Evolutionary conservation across 1,140 invertebrate genomes (phyloP).

Genomic region (Agraylea sexmaculata): DNA sequence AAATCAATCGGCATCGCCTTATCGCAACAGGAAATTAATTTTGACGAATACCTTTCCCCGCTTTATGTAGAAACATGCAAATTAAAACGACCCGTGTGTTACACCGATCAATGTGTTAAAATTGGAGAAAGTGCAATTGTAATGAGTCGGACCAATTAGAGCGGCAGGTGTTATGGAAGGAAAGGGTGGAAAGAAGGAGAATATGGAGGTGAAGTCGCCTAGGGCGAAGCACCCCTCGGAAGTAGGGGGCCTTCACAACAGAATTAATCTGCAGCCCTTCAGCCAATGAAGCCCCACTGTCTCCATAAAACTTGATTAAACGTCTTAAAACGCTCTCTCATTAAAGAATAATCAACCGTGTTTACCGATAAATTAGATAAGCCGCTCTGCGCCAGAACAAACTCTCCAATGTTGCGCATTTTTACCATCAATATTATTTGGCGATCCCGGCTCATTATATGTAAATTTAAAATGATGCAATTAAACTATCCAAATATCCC

Average conservation of each 20-base stretch:
- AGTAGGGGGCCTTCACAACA: slow-evolving; percentile 39
- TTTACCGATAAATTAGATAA: slow-evolving; percentile 45
- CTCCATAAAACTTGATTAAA: slow-evolving; percentile 47
- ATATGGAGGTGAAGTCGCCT: slow-evolving; percentile 22
- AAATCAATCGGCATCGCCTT: no score
- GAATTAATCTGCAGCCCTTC: slow-evolving; percentile 29
- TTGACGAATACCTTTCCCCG: no score
- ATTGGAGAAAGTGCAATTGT: no score
- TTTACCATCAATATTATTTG: neutral
- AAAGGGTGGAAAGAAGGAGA: slow-evolving; percentile 8
- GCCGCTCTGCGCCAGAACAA: no score
- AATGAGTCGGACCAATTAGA: slow-evolving; percentile 44
- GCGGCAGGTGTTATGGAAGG: slow-evolving; percentile 27
- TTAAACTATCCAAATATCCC: neutral
- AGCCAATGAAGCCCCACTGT: slow-evolving; percentile 32
- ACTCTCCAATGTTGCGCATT: neutral
- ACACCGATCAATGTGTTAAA: no score
- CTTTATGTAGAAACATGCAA: no score
- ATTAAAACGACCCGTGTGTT: no score
- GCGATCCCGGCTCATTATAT: neutral
- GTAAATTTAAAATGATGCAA: neutral
- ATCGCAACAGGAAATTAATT: no score
- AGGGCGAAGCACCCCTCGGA: slow-evolving; percentile 38
- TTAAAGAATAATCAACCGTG: slow-evolving; percentile 47
- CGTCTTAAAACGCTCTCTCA: slow-evolving; percentile 46